Evolutionary conservation across 2,113 vertebrate genomes (phyloP).

Genomic region (Lipophrys pholis): DNA sequence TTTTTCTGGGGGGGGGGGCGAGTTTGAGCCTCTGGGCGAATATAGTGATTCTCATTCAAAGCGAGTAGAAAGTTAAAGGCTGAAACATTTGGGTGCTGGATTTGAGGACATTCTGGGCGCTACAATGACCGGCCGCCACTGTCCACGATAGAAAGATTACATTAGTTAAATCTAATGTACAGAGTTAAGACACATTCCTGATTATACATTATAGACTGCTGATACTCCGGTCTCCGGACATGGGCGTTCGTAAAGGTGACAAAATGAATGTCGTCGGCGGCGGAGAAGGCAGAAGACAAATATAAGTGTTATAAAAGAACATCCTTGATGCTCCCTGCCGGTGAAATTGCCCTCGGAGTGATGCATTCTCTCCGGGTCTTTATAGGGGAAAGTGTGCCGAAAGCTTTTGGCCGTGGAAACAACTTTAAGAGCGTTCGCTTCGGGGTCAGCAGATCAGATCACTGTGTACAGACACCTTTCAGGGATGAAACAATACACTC

Average conservation of each 20-base stretch:
- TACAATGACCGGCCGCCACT: no score
- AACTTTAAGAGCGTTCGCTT: constrained; percentile 53
- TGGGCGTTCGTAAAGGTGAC: constrained; percentile 9
- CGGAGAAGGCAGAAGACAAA: constrained; percentile 29
- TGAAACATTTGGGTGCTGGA: no score
- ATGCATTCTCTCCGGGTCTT: constrained; percentile 46
- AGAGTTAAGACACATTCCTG: constrained; percentile 4
- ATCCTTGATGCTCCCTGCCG: constrained; percentile 45
- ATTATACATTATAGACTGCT: constrained; percentile 12
- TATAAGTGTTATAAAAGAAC: constrained; percentile 30
- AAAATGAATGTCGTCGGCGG: constrained; percentile 37
- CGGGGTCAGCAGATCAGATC: constrained; percentile 57
- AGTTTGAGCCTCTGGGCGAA: no score
- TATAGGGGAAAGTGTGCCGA: constrained; percentile 37
- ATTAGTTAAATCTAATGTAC: no score
- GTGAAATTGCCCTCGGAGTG: constrained; percentile 50
- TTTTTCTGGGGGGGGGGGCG: no score
- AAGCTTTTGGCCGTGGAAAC: constrained; percentile 44
- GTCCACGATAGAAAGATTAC: no score
- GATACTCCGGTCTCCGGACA: not conserved
- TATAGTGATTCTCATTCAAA: no score
- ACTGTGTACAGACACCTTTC: constrained; percentile 49
- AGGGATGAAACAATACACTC: constrained; percentile 64
- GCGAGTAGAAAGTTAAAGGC: no score
- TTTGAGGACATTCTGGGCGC: no score